Conservation (phyloP, 2,797 vertebrate genomes). For the Masticophis lateralis region DNA sequence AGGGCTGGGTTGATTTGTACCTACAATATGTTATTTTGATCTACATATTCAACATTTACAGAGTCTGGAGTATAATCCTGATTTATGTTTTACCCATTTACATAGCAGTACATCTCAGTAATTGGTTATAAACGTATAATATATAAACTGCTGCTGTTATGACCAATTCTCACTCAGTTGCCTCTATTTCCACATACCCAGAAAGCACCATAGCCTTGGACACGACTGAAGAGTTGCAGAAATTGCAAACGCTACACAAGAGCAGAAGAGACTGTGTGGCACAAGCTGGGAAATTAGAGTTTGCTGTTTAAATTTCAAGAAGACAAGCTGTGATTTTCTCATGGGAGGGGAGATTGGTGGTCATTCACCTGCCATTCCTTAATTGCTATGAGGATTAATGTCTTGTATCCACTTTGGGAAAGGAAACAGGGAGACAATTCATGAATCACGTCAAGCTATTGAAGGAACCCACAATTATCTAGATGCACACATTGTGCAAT, state of each 20-base stretch:
- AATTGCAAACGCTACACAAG: not conserved
- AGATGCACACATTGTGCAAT: not conserved
- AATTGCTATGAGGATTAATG: not conserved
- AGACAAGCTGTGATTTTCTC: constrained; percentile 15
- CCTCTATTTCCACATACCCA: not conserved
- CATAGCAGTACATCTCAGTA: not conserved
- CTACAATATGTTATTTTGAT: not conserved
- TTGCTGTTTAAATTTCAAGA: constrained; percentile 44
- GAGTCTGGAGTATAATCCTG: not conserved
- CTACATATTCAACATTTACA: not conserved
- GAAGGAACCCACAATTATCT: not conserved
- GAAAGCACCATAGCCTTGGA: not conserved
- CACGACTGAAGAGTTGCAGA: constrained; percentile 21
- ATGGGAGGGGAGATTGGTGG: not conserved
- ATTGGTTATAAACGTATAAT: not conserved
- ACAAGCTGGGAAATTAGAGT: constrained; percentile 35
- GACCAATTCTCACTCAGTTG: not conserved
- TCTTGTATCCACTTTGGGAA: not conserved
- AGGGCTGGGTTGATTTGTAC: not conserved
- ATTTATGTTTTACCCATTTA: not conserved
- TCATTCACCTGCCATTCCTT: not conserved
- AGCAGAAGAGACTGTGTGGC: constrained; percentile 2
- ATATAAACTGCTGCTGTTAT: not conserved
- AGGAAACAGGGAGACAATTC: not conserved
- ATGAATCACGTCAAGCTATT: not conserved